Evolutionary conservation across 2,888 invertebrate species (phyloP).

Genomic region (Psylliodes chrysocephalus): DNA sequence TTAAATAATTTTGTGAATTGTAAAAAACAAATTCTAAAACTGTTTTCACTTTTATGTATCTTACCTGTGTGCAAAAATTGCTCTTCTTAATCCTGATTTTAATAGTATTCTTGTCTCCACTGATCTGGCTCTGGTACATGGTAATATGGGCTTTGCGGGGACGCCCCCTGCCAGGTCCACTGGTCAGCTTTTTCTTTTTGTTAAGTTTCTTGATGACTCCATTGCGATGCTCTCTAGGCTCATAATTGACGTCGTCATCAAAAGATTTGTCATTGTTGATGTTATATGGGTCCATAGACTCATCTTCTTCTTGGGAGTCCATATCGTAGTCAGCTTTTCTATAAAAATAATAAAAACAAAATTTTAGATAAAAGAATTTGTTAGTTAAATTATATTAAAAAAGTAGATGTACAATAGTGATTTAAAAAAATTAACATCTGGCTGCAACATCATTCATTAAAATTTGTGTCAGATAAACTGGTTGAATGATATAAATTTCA

Average conservation of each 20-base stretch:
- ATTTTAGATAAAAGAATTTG: no score
- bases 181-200: conserved; percentile 53
- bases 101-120: conserved; percentile 74
- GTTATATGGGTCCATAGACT: conserved; percentile 37
- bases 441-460: no score
- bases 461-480: no score
- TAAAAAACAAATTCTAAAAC: not conserved
- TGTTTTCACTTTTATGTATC: not conserved
- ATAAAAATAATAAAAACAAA: no score
- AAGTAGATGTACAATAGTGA: no score
- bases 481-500: no score
- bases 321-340: conserved; percentile 12
- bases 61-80: conserved; percentile 59
- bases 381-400: no score
- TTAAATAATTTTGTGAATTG: no score
- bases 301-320: conserved; percentile 26
- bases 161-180: conserved; percentile 59
- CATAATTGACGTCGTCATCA: conserved; percentile 34
- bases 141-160: conserved; percentile 66
- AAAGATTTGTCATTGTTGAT: conserved; percentile 40
- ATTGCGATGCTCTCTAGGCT: conserved; percentile 50
- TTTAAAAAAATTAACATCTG: no score
- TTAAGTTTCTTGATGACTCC: conserved; percentile 53
- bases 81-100: conserved; percentile 78
- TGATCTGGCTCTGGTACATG: conserved; percentile 71